These are phyloP conservation scores for Cheilosia vulpina DNA, from an alignment of 2,888 invertebrate species.

Conservation along the genomic window DNA sequence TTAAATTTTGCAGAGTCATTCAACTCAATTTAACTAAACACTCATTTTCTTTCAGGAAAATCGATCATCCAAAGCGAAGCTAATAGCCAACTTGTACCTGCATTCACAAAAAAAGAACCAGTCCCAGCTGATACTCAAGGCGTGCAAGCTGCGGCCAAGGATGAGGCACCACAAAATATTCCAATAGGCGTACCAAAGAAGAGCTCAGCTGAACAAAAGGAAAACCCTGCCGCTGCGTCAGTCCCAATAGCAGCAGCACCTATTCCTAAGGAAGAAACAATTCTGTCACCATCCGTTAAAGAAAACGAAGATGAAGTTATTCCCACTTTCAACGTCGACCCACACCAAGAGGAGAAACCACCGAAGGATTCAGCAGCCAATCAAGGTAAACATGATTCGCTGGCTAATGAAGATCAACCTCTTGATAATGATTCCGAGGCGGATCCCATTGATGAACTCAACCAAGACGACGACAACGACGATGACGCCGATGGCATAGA, in stretches of 20 bases:
- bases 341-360: slow-evolving; percentile 5
- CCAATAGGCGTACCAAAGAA: not conserved
- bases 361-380: not conserved
- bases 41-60: not conserved
- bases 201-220: not conserved
- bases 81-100: not conserved
- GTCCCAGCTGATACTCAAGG: not conserved
- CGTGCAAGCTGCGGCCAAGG: not conserved
- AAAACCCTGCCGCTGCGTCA: not conserved
- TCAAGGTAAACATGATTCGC: slow-evolving; percentile 26
- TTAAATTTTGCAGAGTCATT: not conserved
- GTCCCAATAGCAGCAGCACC: not conserved
- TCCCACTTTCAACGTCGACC: not conserved
- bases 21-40: not conserved
- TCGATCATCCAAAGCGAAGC: not conserved
- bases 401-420: slow-evolving; percentile 15
- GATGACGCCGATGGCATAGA: slow-evolving; percentile 3
- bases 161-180: not conserved
- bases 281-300: not conserved
- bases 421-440: slow-evolving; percentile 39
- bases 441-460: slow-evolving; percentile 34
- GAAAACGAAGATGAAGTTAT: not conserved
- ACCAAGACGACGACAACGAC: slow-evolving; percentile 11
- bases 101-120: not conserved
- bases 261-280: not conserved